These are phyloP conservation scores for Aquatica leii DNA, from an alignment of 2,888 invertebrate genomes.

Conservation along the genomic window DNA sequence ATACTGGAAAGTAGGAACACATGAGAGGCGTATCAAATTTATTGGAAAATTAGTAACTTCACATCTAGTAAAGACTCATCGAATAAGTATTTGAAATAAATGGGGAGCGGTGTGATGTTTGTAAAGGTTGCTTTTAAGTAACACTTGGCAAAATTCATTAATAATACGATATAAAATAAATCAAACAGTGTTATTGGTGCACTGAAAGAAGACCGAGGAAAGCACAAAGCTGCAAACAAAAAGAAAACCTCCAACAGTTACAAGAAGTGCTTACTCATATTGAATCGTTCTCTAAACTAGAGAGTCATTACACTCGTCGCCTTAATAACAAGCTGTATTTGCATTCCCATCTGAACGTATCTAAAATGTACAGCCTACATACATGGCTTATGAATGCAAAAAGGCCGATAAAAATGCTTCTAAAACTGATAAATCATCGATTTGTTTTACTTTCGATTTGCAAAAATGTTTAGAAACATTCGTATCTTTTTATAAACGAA, in stretches of 20 bases:
- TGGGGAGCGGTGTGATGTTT: neutral
- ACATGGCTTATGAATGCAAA: constrained; percentile 3
- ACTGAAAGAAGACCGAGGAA: too few species aligned
- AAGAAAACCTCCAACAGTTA: neutral
- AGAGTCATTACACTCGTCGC: too few species aligned
- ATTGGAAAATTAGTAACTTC: constrained; percentile 1
- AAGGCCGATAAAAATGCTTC: neutral
- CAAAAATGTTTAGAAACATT: constrained; percentile 5
- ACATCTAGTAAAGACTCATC: neutral
- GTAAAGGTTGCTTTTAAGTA: neutral
- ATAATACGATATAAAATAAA: too few species aligned
- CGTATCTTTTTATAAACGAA: too few species aligned
- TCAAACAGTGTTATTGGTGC: neutral
- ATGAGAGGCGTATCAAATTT: neutral
- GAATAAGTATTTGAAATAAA: neutral
- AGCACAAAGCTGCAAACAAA: neutral
- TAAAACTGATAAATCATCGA: too few species aligned
- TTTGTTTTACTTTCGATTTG: too few species aligned
- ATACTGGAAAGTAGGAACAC: neutral
- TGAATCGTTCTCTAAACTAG: neutral
- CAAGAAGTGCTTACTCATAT: neutral
- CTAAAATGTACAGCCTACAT: constrained; percentile 1
- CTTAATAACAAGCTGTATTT: too few species aligned
- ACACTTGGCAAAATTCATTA: neutral
- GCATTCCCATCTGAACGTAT: neutral